Percentiles rank a stretch among this genome's conserved stretches.
Evolutionary conservation across 1,140 invertebrate genomes (phyloP).

Genomic region (Heliothis virescens): DNA sequence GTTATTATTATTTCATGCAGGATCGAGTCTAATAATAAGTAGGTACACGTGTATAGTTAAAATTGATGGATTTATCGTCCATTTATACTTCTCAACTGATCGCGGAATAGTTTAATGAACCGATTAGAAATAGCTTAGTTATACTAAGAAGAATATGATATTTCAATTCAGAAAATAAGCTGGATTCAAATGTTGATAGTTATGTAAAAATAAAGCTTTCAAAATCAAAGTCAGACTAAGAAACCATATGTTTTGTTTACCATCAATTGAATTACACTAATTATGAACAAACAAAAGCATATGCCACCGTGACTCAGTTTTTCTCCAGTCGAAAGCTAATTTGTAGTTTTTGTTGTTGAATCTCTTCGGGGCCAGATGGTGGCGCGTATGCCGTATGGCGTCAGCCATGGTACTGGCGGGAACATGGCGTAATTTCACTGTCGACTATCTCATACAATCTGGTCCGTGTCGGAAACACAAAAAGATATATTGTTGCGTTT

Average conservation of each 20-base stretch:
- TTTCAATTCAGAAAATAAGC: too few relatives aligned
- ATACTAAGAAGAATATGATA: too few relatives aligned
- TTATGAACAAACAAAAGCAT: slow-evolving; percentile 72
- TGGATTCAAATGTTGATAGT: too few relatives aligned
- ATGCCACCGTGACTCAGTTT: slow-evolving; percentile 75
- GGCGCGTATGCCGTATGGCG: slow-evolving; percentile 76
- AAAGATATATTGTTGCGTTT: slow-evolving; percentile 41
- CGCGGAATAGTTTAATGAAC: too few relatives aligned
- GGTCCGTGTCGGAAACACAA: slow-evolving; percentile 62
- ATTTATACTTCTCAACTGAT: too few relatives aligned
- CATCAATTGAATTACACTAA: slow-evolving; percentile 68
- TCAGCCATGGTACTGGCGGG: slow-evolving; percentile 53
- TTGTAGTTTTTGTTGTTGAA: slow-evolving; percentile 76
- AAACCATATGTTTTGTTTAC: slow-evolving; percentile 39
- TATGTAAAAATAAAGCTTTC: background rate
- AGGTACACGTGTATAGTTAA: too few relatives aligned
- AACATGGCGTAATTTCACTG: slow-evolving; percentile 76
- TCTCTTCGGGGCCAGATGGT: slow-evolving; percentile 73
- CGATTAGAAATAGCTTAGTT: too few relatives aligned
- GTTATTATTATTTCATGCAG: too few relatives aligned
- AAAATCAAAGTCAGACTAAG: background rate
- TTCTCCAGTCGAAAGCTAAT: slow-evolving; percentile 69
- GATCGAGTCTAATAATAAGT: too few relatives aligned
- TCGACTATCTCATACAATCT: slow-evolving; percentile 74
- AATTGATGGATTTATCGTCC: too few relatives aligned